A percentile compares a stretch with the other conserved stretches of the same genome.
Evolutionary conservation across 2,113 vertebrate genomes (phyloP).

Genomic region (Leptocoma aspasia): DNA sequence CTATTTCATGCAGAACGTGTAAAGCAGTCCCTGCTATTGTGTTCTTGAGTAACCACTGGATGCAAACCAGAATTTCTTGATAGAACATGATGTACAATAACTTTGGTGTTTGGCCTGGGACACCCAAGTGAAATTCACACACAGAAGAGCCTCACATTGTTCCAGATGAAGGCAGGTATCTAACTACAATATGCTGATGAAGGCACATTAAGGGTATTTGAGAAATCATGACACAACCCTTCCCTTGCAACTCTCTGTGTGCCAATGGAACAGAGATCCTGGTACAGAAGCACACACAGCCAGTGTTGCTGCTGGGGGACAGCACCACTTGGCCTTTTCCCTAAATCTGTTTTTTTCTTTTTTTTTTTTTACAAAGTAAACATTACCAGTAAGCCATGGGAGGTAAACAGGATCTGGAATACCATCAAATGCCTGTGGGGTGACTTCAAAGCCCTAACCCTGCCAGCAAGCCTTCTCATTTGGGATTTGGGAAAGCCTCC

Average conservation of each 20-base stretch:
- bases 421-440: neutral
- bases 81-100: neutral
- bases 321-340: neutral
- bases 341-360: neutral
- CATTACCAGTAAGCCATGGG: neutral
- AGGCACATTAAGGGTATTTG: neutral
- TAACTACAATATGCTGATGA: neutral
- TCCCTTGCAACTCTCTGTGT: neutral
- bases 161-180: neutral
- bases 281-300: neutral
- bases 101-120: neutral
- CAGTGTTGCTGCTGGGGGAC: neutral
- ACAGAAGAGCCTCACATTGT: neutral
- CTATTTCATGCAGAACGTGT: neutral
- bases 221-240: neutral
- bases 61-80: neutral
- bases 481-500: neutral
- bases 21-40: neutral
- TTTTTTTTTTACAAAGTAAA: neutral
- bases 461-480: neutral
- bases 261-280: neutral
- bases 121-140: neutral
- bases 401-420: neutral
- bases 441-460: neutral
- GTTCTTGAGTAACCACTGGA: neutral